These are phyloP conservation scores for Garrulus glandarius DNA, from an alignment of 2,797 vertebrate genomes.

Conservation along the genomic window DNA sequence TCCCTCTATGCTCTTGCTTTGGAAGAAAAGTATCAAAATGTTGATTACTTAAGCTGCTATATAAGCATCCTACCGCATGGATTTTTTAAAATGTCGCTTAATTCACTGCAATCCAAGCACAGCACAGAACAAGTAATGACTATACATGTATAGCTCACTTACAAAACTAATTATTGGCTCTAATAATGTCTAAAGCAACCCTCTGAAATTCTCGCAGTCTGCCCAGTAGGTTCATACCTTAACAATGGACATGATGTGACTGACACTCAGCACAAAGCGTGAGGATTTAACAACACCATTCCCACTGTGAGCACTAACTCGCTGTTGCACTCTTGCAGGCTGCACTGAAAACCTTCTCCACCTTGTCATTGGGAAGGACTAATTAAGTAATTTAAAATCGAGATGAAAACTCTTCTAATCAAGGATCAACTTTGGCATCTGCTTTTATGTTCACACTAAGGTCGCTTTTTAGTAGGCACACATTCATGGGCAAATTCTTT, in stretches of 20 bases:
- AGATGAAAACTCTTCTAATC: slow-evolving; percentile 16
- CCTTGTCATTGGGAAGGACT: not conserved
- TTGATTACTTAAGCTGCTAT: not conserved
- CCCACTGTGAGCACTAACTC: not conserved
- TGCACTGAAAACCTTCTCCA: not conserved
- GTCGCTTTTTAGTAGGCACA: fast-evolving
- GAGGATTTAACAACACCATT: not conserved
- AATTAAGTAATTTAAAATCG: not conserved
- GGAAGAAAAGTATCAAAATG: not conserved
- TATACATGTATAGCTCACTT: not conserved
- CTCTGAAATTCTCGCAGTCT: not conserved
- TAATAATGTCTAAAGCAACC: not conserved
- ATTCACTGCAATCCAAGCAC: not conserved
- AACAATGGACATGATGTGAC: not conserved
- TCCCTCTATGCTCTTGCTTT: not conserved
- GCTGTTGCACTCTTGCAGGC: not conserved
- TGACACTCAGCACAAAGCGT: fast-evolving
- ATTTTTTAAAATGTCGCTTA: not conserved
- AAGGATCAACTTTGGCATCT: slow-evolving; percentile 1
- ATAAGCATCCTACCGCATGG: not conserved
- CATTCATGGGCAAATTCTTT: not conserved
- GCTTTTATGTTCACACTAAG: not conserved
- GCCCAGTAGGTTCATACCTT: not conserved
- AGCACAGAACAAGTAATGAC: not conserved
- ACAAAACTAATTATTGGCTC: not conserved